Evolutionary conservation across 2,797 vertebrate genomes (phyloP).

Genomic region (Tamandua tetradactyla): DNA sequence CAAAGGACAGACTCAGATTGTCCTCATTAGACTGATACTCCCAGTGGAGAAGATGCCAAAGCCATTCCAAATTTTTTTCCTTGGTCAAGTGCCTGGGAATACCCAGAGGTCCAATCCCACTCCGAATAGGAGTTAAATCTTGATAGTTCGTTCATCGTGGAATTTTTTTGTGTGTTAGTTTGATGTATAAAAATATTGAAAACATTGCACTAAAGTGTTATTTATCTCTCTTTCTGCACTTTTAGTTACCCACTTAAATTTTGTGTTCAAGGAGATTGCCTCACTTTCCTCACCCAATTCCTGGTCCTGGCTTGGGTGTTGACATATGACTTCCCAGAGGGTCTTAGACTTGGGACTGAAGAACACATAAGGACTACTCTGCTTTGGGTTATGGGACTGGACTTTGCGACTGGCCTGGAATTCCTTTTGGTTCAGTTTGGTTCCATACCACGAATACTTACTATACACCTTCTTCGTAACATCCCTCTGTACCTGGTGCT

Average conservation of each 20-base stretch:
- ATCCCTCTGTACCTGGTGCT: background rate
- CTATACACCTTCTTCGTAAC: background rate
- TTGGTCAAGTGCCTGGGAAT: background rate
- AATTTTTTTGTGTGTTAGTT: background rate
- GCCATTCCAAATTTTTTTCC: background rate
- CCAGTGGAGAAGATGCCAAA: background rate
- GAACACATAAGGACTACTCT: background rate
- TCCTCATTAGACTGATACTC: background rate
- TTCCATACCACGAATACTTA: background rate
- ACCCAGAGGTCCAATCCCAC: background rate
- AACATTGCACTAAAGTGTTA: background rate
- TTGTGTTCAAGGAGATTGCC: background rate
- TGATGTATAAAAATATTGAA: background rate
- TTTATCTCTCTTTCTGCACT: background rate
- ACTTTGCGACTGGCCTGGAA: background rate
- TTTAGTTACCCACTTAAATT: background rate
- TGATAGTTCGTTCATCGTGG: background rate
- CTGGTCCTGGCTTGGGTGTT: background rate
- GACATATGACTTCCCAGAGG: background rate
- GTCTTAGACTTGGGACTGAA: background rate
- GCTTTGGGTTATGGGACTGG: background rate
- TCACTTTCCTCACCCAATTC: background rate
- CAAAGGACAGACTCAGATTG: background rate
- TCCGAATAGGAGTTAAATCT: background rate
- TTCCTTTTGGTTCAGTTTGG: background rate